A percentile compares a stretch with the other conserved stretches of the same genome.
phyloP scores from a whole-genome alignment of 2,113 vertebrate species.

The Setophaga coronata region DNA sequence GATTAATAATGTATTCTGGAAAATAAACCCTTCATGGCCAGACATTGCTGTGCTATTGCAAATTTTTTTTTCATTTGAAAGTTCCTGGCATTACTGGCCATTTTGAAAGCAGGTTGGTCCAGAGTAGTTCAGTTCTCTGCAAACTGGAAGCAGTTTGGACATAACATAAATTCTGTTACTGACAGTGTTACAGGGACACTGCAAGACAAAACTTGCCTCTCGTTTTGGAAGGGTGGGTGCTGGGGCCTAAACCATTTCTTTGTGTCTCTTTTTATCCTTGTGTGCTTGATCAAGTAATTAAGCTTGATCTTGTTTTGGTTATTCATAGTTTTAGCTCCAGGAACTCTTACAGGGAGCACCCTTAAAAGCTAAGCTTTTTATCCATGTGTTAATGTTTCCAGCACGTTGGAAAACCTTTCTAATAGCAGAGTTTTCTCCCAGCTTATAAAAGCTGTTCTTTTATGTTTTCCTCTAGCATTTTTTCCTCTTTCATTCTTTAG shows the following conservation, averaged over 20 bases:
- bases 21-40: neutral
- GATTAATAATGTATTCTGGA: slow-evolving; percentile 43
- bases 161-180: accelerated
- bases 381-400: neutral
- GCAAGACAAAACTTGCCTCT: neutral
- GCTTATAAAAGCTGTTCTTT: neutral
- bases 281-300: neutral
- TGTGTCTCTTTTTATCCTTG: neutral
- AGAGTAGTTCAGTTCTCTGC: neutral
- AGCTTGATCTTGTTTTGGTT: neutral
- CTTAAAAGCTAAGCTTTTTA: neutral
- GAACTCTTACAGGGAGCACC: neutral
- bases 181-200: neutral
- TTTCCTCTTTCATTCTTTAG: neutral
- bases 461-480: neutral
- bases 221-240: neutral
- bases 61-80: neutral
- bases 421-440: neutral
- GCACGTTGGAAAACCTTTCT: neutral
- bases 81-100: neutral
- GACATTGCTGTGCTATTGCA: neutral
- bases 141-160: neutral
- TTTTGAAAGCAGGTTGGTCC: neutral
- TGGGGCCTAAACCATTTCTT: neutral
- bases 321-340: neutral